Percentiles rank a stretch among this genome's conserved stretches.
These are phyloP conservation scores for Zoanthus sociatus DNA, from an alignment of 92 coral and sea anemone genomes.

Conservation along the genomic window DNA sequence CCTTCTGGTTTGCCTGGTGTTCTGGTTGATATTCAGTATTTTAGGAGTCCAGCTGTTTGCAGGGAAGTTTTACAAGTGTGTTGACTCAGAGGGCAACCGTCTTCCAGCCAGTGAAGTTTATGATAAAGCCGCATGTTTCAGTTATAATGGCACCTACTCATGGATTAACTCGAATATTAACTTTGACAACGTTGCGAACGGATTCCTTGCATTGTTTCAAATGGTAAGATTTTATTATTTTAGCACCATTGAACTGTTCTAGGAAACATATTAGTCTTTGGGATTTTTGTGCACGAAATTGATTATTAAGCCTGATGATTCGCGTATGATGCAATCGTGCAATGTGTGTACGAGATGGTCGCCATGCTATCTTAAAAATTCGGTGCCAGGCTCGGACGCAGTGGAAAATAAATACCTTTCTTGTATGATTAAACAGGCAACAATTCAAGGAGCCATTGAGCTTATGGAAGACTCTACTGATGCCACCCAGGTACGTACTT, in stretches of 20 bases:
- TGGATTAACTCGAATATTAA: slow-evolving; percentile 62
- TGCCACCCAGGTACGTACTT: slow-evolving; percentile 24
- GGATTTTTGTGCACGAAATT: no score
- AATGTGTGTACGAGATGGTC: neutral
- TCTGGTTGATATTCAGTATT: slow-evolving; percentile 68
- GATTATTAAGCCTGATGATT: no score
- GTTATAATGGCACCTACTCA: slow-evolving; percentile 33
- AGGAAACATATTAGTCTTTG: no score
- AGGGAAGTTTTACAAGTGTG: slow-evolving; percentile 64
- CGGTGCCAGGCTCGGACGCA: neutral
- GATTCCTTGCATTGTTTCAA: slow-evolving; percentile 63
- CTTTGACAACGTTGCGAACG: slow-evolving; percentile 59
- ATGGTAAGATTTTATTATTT: slow-evolving; percentile 31
- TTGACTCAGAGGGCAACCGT: slow-evolving; percentile 40
- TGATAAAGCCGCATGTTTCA: slow-evolving; percentile 49
- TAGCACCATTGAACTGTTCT: no score
- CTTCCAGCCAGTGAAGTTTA: slow-evolving; percentile 37
- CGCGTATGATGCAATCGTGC: neutral
- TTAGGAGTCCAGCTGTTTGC: slow-evolving; percentile 69
- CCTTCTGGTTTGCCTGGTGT: slow-evolving; percentile 58
- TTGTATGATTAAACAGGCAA: slow-evolving; percentile 12
- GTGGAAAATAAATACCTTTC: no score
- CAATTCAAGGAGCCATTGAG: slow-evolving; percentile 44
- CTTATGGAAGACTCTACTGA: slow-evolving; percentile 41
- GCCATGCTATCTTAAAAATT: neutral